phyloP scores from a whole-genome alignment of 2,797 vertebrate genomes.

The Anguilla megastoma region DNA sequence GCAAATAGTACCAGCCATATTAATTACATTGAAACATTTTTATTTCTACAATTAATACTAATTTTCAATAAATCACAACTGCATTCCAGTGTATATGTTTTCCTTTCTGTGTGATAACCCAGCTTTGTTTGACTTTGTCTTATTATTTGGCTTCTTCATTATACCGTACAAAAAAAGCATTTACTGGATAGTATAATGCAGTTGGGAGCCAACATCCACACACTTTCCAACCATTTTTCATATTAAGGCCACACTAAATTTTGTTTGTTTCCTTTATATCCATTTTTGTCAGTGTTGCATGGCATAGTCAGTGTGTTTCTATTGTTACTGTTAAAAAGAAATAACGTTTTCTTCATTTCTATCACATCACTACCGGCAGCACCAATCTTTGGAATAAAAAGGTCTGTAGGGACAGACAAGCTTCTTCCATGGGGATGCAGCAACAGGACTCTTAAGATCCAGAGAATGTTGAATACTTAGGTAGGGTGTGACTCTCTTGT shows the following conservation, averaged over 20 bases:
- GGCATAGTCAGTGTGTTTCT: neutral
- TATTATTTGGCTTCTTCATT: neutral
- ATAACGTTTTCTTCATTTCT: neutral
- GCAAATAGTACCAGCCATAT: too few relatives aligned
- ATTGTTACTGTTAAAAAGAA: neutral
- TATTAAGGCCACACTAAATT: neutral
- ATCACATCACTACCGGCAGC: neutral
- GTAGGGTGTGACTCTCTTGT: neutral
- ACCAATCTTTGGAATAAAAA: neutral
- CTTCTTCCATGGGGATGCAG: neutral
- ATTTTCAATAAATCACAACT: too few relatives aligned
- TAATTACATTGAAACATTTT: too few relatives aligned
- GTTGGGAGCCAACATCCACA: neutral
- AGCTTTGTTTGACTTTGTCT: neutral
- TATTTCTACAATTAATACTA: too few relatives aligned
- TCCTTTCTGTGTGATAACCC: neutral
- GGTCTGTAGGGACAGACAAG: neutral
- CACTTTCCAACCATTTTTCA: neutral
- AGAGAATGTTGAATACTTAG: constrained; percentile 1
- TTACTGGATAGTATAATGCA: neutral
- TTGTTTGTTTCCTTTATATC: neutral
- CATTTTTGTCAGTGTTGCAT: neutral
- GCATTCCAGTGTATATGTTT: neutral
- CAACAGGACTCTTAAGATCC: neutral
- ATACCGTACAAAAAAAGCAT: neutral